Conservation (phyloP, 2,888 invertebrate genomes). For the Capitulum mitella region DNA sequence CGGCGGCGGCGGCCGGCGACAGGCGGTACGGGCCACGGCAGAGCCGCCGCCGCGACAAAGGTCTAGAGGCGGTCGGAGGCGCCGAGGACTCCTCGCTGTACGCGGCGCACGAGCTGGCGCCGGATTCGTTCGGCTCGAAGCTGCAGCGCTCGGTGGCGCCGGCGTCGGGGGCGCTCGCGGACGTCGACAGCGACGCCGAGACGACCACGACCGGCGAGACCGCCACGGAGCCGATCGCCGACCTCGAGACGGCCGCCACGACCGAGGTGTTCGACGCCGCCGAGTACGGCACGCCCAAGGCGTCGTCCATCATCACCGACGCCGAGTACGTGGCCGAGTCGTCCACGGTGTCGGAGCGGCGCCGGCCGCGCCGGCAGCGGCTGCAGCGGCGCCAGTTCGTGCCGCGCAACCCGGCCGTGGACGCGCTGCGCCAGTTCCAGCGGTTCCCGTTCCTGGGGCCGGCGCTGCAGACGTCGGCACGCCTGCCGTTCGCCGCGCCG, state of each 20-base stretch:
- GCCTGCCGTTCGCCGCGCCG: constrained; percentile 83
- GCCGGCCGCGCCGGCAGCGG: constrained; percentile 66
- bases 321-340: neutral
- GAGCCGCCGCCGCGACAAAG: neutral
- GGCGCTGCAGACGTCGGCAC: constrained; percentile 84
- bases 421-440: constrained; percentile 75
- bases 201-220: too few relatives aligned
- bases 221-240: neutral
- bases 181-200: too few relatives aligned
- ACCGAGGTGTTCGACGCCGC: neutral
- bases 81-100: neutral
- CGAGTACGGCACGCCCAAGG: constrained; percentile 12
- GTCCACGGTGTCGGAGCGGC: constrained; percentile 59
- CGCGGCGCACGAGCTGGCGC: neutral
- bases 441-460: constrained; percentile 63
- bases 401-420: constrained; percentile 60
- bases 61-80: neutral
- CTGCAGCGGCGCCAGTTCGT: constrained; percentile 66
- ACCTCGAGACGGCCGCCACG: neutral
- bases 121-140: neutral
- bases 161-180: too few relatives aligned
- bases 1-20: neutral
- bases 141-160: neutral
- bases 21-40: neutral
- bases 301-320: neutral